Evolutionary conservation across 2,113 vertebrate species (phyloP).

Genomic region (Oryzias javanicus): DNA sequence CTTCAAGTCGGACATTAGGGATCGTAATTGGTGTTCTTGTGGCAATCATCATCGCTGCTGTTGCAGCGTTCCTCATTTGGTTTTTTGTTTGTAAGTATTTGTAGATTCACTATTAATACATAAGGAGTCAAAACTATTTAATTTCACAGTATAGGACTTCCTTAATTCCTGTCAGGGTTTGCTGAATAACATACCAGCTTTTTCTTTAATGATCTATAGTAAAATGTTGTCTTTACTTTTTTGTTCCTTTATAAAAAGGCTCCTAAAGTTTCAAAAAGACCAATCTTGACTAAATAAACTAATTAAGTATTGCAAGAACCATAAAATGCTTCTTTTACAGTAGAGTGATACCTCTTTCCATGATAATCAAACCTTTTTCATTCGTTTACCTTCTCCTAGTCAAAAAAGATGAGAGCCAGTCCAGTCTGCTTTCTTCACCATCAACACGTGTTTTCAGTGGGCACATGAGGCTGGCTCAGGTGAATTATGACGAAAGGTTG

Average conservation of each 20-base stretch:
- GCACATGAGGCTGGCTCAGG: constrained; percentile 52
- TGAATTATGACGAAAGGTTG: constrained; percentile 51
- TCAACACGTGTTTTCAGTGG: constrained; percentile 69
- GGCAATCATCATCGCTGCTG: constrained; percentile 45
- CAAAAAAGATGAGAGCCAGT: constrained; percentile 27
- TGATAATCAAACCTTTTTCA: constrained; percentile 33
- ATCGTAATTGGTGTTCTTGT: constrained; percentile 60
- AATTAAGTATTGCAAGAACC: no score
- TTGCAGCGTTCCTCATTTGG: constrained; percentile 74
- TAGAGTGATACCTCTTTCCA: constrained; percentile 18
- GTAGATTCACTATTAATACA: constrained; percentile 9
- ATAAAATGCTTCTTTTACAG: constrained; percentile 37
- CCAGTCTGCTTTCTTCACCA: neutral
- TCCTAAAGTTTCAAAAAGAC: constrained; percentile 58
- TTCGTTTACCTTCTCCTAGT: constrained; percentile 54
- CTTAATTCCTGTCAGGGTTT: constrained; percentile 59
- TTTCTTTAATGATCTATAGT: constrained; percentile 49
- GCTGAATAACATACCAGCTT: constrained; percentile 42
- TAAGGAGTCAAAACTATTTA: constrained; percentile 49
- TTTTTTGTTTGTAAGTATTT: constrained; percentile 68
- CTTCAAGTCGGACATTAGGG: constrained; percentile 31
- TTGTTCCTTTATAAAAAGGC: constrained; percentile 51
- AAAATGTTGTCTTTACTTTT: constrained; percentile 43
- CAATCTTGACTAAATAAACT: constrained; percentile 11
- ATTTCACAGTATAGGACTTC: constrained; percentile 41